These are phyloP conservation scores for Lutjanus erythropterus DNA, from an alignment of 2,113 vertebrate species.

Conservation along the genomic window DNA sequence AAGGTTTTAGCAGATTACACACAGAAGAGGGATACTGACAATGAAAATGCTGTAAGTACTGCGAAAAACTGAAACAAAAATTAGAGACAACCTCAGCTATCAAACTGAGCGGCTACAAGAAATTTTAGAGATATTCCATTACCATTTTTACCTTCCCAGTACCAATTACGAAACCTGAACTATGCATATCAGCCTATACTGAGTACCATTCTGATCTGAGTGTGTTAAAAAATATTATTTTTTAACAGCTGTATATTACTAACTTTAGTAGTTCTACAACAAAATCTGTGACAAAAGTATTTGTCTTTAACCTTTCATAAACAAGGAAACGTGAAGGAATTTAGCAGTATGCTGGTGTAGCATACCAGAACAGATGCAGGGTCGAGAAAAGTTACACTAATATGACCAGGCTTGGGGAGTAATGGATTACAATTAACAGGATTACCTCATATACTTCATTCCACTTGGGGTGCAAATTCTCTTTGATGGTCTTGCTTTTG, in stretches of 20 bases:
- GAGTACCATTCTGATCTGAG: too few species aligned
- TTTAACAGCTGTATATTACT: too few species aligned
- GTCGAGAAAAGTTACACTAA: too few species aligned
- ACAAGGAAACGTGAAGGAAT: not conserved
- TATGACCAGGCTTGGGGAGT: too few species aligned
- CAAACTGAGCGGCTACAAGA: too few species aligned
- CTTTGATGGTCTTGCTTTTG: conserved; percentile 91
- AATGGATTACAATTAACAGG: too few species aligned
- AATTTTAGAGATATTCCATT: too few species aligned
- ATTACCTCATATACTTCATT: conserved; percentile 95
- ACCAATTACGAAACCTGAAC: too few species aligned
- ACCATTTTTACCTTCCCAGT: too few species aligned
- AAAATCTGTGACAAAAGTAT: not conserved
- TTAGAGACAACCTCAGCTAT: not conserved
- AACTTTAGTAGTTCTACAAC: not conserved
- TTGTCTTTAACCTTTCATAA: not conserved
- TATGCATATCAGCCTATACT: too few species aligned
- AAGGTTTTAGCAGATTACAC: not conserved
- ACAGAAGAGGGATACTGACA: too few species aligned
- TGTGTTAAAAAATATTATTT: too few species aligned
- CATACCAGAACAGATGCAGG: fast-evolving
- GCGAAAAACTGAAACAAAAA: not conserved
- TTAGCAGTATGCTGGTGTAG: not conserved
- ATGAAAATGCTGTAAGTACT: not conserved
- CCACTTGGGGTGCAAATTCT: conserved; percentile 91